Evolutionary conservation across 2,113 vertebrate genomes (phyloP).

Genomic region (Chionis minor): DNA sequence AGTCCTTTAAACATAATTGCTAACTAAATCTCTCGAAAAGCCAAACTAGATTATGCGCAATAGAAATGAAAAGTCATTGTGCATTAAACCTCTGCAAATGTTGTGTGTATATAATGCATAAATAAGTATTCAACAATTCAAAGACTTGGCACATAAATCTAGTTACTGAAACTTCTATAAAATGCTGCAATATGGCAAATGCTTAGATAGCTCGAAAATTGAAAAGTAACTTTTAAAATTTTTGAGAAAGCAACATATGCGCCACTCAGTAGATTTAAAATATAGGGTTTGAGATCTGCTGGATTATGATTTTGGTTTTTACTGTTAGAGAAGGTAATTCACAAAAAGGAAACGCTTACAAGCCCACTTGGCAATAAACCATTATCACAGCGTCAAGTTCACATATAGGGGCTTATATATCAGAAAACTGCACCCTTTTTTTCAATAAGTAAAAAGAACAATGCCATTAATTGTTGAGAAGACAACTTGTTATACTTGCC

Average conservation of each 20-base stretch:
- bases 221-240: not conserved
- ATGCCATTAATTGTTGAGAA: not conserved
- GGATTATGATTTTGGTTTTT: not conserved
- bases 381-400: not conserved
- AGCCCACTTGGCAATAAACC: not conserved
- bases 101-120: conserved; percentile 59
- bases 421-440: not conserved
- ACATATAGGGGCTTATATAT: not conserved
- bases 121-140: conserved; percentile 58
- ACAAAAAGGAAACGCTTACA: not conserved
- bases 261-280: not conserved
- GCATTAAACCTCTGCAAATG: conserved; percentile 66
- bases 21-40: conserved; percentile 65
- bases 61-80: conserved; percentile 61
- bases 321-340: not conserved
- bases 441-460: not conserved
- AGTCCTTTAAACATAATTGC: conserved; percentile 64
- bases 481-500: not conserved
- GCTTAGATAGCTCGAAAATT: not conserved
- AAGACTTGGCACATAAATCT: not conserved
- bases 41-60: conserved; percentile 60
- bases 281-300: not conserved
- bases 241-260: not conserved
- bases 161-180: not conserved
- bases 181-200: conserved; percentile 1